Evolutionary conservation across 2,888 invertebrate species (phyloP), one percentile per base, ranked within the genome.

Genomic region (Eupithecia insigniata): DNA sequence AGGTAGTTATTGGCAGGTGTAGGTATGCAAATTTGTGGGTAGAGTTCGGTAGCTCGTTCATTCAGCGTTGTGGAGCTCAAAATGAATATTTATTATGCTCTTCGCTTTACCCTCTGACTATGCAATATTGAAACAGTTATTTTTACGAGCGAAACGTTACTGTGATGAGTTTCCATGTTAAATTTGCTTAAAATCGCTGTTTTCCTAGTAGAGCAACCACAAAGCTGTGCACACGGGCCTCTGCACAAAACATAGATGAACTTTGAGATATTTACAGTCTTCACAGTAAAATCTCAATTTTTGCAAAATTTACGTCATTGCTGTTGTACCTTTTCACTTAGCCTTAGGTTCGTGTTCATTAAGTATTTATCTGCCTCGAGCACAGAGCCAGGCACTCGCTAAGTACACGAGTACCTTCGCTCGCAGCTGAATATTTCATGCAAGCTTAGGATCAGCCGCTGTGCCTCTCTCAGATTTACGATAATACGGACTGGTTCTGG

Each of bases 351-450:
- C 28, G 58, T 26, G n/a, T 61, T 34, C 72, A 69, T 72, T 62
- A 72, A 22, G 69, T 69, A 72, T 72, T 61, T 66, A 72, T 14
- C 46, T 14, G 51, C 7, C 16, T 5, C 14, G 22, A 34, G 61
- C 61, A 18, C 12, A 2, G 61, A 16, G 32, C 34, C 61, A 18
- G 55, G 55, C 26, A 4, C 55, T 26, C 55, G 55, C 55, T 55
- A 14, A 55, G 26, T 55, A 55, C 55, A 14, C 55, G 26, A 18
- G 55, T 12, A 14, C 60, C 30, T 16, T 22, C 2, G 60, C 46
- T 58, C 39, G 39, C 28, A 30, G 30, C 46, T 73, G 70, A 73
- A 73, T 73, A 73, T 73, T 73, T 70, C 18, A 73, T 67, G 60
- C 32, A 26, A 66, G 46, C 28, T 66, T 30, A 51, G 70, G 46